Base-by-base conservation (phyloP, 1,140 invertebrate species). In the Psix sp. region DNA sequence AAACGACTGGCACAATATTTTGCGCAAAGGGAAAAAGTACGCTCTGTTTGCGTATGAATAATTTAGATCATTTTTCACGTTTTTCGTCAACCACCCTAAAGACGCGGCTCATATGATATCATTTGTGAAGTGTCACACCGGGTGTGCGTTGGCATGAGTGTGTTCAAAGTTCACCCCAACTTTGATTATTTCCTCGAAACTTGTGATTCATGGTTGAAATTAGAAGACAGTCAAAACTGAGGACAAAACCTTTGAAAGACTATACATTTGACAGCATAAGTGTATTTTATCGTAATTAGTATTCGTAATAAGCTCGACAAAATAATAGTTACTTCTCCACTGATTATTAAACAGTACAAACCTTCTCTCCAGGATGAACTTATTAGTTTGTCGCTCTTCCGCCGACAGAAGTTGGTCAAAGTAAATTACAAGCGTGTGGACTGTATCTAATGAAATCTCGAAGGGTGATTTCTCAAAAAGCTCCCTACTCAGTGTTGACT, bases 11-110 rank as follows among this genome's bases (percentile, higher is more conserved):
- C 14, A 49, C 40, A 60, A 38, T 49, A 42, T 60, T 49, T 40
- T 21, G 46, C 49, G 42, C 36, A 14, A 13, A n/a, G 7, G 5
- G 20, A n/a, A 24, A 46, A 48, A 42, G 48, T 21, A 39, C 24
- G 48, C 48, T 40, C 43, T 31, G 35, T 49, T 33, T 62, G 26
- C 11, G 24, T 62, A 43, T 51, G 36, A 62, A 62, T 62, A 49
- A 62, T 62, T 62, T 62, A 60, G 35, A 10, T 42, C 38, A 62
- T 51, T 49, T 62, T 51, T 62, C 57, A 51, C 36, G 10, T 24
- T 48, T 39, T 49, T 3, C 33, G 43, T 29, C 43, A 60, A 49
- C 20, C 21, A 17, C 35, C 45, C 36, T 31, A 49, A 60, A 59
- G 21, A 60, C 11, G 33, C 5, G 33, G 21, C 10, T 39, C 24